Evolutionary conservation across 1,140 invertebrate species (phyloP), one percentile per base, ranked within the genome.

Genomic region (Limonius californicus): DNA sequence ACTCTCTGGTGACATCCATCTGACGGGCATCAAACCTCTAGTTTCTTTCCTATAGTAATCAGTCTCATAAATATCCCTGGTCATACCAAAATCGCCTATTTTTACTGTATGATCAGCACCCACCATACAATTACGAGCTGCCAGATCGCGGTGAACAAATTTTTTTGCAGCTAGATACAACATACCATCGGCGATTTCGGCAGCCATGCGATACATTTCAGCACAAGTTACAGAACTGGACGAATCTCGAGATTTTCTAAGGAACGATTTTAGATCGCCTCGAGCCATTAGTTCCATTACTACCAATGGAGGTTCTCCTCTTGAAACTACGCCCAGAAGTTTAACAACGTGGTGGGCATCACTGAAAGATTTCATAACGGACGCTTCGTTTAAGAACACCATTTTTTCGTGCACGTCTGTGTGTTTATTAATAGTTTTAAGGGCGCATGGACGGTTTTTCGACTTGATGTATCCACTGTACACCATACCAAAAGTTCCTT

Each of bases 401-500:
- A 89, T 86, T 30, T 90, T 82, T 72, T 97, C 92, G 55, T 87
- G 75, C 69, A 90, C 85, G 18, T 88, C 87, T 12, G 93, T 89
- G 72, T 87, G 85, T 71, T 95, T 89, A 72, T 92, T 94, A 8
- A 97, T 91, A 55, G 94, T 97, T 82, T 99, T 99, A 23, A 99
- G 85, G 63, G 97, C 96, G 75, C 95, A 97, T 11, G 83, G 82
- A 2, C 87, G 81, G 72, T 87, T 68, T 43, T 65, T 67, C 1
- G 67, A 69, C 57, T 69, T 72, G 2, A 76, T 69, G 3, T 61
- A 16, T 0, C 73, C 75, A 21, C 57, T 64, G 53, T 68, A 74
- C 12, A 84, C 94, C 87, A 94, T 94, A 18, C 97, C 97, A 78
- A 99, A 99, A 1, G 92, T 94, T 1, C 97, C 97, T 71, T 95